Percentiles rank a stretch among this genome's conserved stretches.
phyloP scores from a whole-genome alignment of 2,888 invertebrate species.

The Mystacides longicornis region DNA sequence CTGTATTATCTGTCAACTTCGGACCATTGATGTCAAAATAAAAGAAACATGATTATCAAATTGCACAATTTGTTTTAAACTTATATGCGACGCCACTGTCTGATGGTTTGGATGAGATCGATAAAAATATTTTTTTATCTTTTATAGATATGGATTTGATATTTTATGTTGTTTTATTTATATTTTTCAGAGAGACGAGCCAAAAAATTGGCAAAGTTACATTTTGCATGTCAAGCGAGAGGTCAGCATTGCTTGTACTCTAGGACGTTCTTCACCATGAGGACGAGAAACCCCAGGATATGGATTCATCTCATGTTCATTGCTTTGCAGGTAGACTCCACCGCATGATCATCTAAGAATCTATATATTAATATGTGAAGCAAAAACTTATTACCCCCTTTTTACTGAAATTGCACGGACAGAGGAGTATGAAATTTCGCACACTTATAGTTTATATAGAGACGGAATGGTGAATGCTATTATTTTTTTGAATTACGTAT shows the following conservation, averaged over 20 bases:
- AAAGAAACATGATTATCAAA: too few relatives aligned
- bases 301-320: slow-evolving; percentile 97
- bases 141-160: background rate
- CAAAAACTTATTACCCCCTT: too few relatives aligned
- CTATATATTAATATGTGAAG: too few relatives aligned
- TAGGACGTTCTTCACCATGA: slow-evolving; percentile 68
- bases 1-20: too few relatives aligned
- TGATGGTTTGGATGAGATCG: background rate
- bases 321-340: slow-evolving; percentile 61
- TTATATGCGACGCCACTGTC: background rate
- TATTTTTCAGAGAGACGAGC: slow-evolving; percentile 60
- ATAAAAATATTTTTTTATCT: background rate
- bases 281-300: slow-evolving; percentile 73
- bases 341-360: too few relatives aligned
- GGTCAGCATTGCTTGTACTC: slow-evolving; percentile 83
- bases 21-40: too few relatives aligned
- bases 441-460: too few relatives aligned
- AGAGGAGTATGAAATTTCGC: too few relatives aligned
- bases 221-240: slow-evolving; percentile 82
- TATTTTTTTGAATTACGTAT: too few relatives aligned
- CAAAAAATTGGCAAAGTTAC: slow-evolving; percentile 79
- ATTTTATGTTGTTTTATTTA: slow-evolving; percentile 8
- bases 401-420: too few relatives aligned
- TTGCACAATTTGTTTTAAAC: background rate
- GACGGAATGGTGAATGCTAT: too few relatives aligned